Base-by-base conservation (phyloP, 2,888 invertebrate species). In the Phanerotoma sp. region DNA sequence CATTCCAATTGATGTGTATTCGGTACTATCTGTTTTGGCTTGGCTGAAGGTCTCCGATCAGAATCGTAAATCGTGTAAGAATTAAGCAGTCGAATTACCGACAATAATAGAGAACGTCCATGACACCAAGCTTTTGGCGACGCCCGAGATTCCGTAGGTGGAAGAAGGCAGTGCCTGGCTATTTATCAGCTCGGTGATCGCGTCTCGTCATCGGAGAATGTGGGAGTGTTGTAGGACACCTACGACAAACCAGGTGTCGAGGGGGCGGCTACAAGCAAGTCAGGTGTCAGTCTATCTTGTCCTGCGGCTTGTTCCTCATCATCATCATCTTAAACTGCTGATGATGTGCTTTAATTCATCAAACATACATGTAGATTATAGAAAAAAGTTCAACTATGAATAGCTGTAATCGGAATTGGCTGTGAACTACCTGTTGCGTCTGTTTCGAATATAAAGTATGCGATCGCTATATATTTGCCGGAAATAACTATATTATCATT, bases 141-240 rank as follows among this genome's bases (percentile, higher is more conserved):
- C 33, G 16, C 33, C 16, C 16, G 13, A 21, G 6, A 30, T 30
- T 44, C 46, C 33, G 33, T 33, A 32, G 46, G 46, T 32, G 40
- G 28, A 38, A 38, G n/a, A 20, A 38, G 38, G 38, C 32, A 18
- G 40, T 40, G 18, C 49, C 18, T 25, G 56, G 50, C 38, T 52
- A 60, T 62, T 64, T 70, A 70, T 71, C 71, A 63, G 44, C 51
- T 54, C 54, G 53, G 55, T 61, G 66, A 74, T 74, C 73, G 68
- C 61, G 72, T 71, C 68, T 71, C 71, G 74, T 74, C 74, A 75
- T 75, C 65, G 69, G 70, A 64, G 74, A 75, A 75, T 75, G 74
- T 75, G 73, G 74, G 74, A 73, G 74, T 73, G 42, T 51, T 35
- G 22, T 42, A 51, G 20, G 38, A 44, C 49, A 48, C 37, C 42